Evolutionary conservation across 2,888 invertebrate genomes (phyloP).

Genomic region (Trissoscelio sp.): DNA sequence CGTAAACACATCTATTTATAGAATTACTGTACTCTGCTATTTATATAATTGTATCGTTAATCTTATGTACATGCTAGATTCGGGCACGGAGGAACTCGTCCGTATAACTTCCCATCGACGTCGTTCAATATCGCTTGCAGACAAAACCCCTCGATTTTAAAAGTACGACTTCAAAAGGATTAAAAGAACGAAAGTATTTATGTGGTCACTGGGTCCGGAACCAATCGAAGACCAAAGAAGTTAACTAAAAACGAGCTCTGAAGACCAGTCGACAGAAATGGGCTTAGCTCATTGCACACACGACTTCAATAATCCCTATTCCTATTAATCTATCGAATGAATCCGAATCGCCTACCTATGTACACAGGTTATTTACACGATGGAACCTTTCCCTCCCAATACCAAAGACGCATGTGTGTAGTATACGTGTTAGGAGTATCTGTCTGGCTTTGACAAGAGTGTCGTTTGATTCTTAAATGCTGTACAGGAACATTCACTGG

Average conservation of each 20-base stretch:
- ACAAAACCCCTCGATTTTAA: conserved; percentile 35
- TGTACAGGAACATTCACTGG: conserved; percentile 83
- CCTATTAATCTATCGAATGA: conserved; percentile 68
- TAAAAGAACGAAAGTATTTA: not conserved
- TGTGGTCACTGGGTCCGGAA: conserved; percentile 4
- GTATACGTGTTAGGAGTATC: conserved; percentile 67
- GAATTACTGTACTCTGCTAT: conserved; percentile 71
- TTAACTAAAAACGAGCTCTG: conserved; percentile 10
- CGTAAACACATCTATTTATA: conserved; percentile 62
- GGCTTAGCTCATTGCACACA: conserved; percentile 44
- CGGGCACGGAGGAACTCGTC: conserved; percentile 80
- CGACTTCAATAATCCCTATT: conserved; percentile 60
- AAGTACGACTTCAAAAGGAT: conserved; percentile 20
- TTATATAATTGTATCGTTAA: conserved; percentile 68
- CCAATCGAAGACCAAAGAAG: conserved; percentile 6
- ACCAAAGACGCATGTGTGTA: conserved; percentile 74
- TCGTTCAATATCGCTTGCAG: conserved; percentile 51
- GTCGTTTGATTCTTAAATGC: conserved; percentile 82
- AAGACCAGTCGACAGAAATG: conserved; percentile 28
- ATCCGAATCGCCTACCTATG: conserved; percentile 73
- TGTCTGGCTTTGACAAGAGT: conserved; percentile 75
- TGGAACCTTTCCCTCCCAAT: conserved; percentile 78
- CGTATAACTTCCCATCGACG: conserved; percentile 76
- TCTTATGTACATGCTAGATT: conserved; percentile 75
- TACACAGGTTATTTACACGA: conserved; percentile 79